phyloP scores from a whole-genome alignment of 2,797 vertebrate species.

The Mallotus villosus region DNA sequence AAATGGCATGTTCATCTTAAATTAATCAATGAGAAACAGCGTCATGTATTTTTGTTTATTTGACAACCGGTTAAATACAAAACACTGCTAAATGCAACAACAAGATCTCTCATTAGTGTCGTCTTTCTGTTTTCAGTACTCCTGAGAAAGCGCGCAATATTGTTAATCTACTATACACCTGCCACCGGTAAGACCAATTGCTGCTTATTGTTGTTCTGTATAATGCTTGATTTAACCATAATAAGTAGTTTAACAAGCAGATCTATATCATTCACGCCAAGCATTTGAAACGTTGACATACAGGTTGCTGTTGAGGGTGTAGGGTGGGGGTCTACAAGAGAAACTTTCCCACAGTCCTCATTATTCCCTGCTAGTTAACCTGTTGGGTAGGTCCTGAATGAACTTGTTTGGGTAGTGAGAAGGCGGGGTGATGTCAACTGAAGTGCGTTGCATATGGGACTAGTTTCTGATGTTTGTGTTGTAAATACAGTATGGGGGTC shows the following conservation, averaged over 20 bases:
- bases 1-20: too few relatives aligned
- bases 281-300: neutral
- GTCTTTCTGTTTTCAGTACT: neutral
- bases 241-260: neutral
- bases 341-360: conserved; percentile 14
- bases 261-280: neutral
- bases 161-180: neutral
- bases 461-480: conserved; percentile 19
- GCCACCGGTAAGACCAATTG: neutral
- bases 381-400: conserved; percentile 66
- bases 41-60: too few relatives aligned
- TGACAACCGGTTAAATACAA: too few relatives aligned
- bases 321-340: conserved; percentile 40
- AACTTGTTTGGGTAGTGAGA: conserved; percentile 60
- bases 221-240: neutral
- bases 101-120: neutral
- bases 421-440: conserved; percentile 62
- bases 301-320: conserved; percentile 29
- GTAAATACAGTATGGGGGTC: conserved; percentile 20
- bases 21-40: too few relatives aligned
- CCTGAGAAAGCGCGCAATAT: neutral
- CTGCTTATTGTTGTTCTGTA: neutral
- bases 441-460: conserved; percentile 25
- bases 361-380: conserved; percentile 46
- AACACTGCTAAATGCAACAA: too few relatives aligned